Conservation (phyloP, 2,888 invertebrate genomes). For the Tiliacea citrago region DNA sequence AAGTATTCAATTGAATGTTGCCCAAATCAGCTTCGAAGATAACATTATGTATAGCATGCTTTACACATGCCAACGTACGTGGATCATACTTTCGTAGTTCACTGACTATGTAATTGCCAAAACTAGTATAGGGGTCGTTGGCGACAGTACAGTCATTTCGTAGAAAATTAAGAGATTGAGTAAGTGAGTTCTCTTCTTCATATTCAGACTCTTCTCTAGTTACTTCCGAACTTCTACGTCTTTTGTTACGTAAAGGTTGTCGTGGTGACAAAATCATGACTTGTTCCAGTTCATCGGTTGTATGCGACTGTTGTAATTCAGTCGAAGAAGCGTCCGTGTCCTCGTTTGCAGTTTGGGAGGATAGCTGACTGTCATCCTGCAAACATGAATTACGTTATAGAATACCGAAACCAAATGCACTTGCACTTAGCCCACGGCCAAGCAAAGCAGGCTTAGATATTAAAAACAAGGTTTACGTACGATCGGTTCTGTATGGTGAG, state of each 20-base stretch:
- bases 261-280: neutral
- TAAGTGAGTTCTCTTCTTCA: neutral
- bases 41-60: constrained; percentile 25
- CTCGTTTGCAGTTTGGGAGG: neutral
- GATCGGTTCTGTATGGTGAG: neutral
- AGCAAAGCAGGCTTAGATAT: neutral
- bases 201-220: constrained; percentile 8
- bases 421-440: neutral
- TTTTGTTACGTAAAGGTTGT: neutral
- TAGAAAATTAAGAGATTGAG: constrained; percentile 10
- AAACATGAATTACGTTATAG: constrained; percentile 7
- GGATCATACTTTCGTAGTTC: constrained; percentile 26
- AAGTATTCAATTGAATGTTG: neutral
- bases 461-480: constrained; percentile 1
- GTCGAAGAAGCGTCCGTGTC: constrained; percentile 6
- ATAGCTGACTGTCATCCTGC: neutral
- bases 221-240: constrained; percentile 1
- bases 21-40: constrained; percentile 29
- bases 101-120: constrained; percentile 33
- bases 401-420: neutral
- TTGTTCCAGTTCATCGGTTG: constrained; percentile 8
- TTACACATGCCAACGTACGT: constrained; percentile 14
- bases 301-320: constrained; percentile 1
- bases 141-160: neutral
- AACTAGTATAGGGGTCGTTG: constrained; percentile 12